These are phyloP conservation scores for Petrolisthes cinctipes DNA, from an alignment of 2,888 invertebrate species.

Conservation along the genomic window DNA sequence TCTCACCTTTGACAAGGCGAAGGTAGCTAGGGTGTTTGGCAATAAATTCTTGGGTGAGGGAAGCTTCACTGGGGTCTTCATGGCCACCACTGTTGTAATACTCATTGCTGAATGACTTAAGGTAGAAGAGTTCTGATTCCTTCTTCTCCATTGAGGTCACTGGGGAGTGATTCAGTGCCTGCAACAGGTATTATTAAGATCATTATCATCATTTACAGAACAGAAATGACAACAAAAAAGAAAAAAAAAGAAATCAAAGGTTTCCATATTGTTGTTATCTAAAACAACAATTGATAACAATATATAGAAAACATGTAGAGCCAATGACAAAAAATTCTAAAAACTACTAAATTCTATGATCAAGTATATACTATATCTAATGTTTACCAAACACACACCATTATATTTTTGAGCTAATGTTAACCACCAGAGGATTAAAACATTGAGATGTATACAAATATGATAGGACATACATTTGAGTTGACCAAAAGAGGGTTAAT, in stretches of 20 bases:
- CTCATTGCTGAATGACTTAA: conserved; percentile 58
- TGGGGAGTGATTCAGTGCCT: conserved; percentile 54
- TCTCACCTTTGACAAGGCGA: conserved; percentile 47
- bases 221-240: too few species aligned
- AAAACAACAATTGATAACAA: neutral
- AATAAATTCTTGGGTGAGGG: conserved; percentile 43
- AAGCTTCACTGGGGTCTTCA: conserved; percentile 28
- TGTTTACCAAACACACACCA: too few species aligned
- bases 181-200: conserved; percentile 5
- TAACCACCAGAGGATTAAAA: too few species aligned
- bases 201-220: too few species aligned
- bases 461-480: too few species aligned
- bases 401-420: too few species aligned
- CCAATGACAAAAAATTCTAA: too few species aligned
- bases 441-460: too few species aligned
- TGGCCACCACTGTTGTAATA: conserved; percentile 57
- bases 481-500: too few species aligned
- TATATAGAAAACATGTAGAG: too few species aligned
- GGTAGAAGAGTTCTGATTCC: conserved; percentile 63
- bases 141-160: conserved; percentile 51
- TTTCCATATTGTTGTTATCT: neutral
- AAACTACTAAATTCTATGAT: too few species aligned
- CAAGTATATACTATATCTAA: too few species aligned
- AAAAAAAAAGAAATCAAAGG: neutral
- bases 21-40: conserved; percentile 56